A percentile compares a stretch with the other conserved stretches of the same genome.
These are phyloP conservation scores for Labia minor DNA, from an alignment of 2,888 invertebrate genomes.

Conservation along the genomic window DNA sequence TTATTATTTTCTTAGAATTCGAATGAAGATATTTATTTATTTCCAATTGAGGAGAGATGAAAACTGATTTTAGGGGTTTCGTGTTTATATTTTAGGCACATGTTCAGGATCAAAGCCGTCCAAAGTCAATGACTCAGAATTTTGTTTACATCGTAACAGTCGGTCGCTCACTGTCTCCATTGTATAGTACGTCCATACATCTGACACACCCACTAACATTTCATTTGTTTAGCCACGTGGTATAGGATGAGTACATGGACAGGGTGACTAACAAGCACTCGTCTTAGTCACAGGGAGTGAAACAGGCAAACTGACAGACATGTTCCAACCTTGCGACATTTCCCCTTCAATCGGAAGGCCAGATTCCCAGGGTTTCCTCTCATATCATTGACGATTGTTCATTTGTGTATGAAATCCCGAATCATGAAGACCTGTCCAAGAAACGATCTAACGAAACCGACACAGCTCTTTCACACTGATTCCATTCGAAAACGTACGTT, in stretches of 20 bases:
- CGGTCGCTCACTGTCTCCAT: neutral
- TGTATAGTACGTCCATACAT: neutral
- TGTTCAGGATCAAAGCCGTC: neutral
- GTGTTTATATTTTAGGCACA: neutral
- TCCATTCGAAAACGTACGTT: neutral
- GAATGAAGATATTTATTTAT: neutral
- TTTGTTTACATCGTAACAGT: neutral
- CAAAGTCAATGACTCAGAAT: slow-evolving; percentile 2
- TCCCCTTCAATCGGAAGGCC: neutral
- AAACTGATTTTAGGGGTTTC: no score
- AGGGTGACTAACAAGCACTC: neutral
- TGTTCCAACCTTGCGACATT: slow-evolving; percentile 2
- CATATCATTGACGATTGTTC: neutral
- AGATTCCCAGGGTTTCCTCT: neutral
- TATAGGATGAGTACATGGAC: neutral
- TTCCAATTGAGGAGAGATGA: no score
- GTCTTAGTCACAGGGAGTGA: neutral
- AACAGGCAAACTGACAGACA: neutral
- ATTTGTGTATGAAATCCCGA: neutral
- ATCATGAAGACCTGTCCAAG: neutral
- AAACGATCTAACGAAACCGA: neutral
- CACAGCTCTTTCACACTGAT: neutral
- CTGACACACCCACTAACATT: neutral
- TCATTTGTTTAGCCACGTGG: neutral
- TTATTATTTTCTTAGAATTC: neutral